A percentile compares a stretch with the other conserved stretches of the same genome.
Evolutionary conservation across 2,888 invertebrate genomes (phyloP).

Genomic region (Drosophila multiciliata): DNA sequence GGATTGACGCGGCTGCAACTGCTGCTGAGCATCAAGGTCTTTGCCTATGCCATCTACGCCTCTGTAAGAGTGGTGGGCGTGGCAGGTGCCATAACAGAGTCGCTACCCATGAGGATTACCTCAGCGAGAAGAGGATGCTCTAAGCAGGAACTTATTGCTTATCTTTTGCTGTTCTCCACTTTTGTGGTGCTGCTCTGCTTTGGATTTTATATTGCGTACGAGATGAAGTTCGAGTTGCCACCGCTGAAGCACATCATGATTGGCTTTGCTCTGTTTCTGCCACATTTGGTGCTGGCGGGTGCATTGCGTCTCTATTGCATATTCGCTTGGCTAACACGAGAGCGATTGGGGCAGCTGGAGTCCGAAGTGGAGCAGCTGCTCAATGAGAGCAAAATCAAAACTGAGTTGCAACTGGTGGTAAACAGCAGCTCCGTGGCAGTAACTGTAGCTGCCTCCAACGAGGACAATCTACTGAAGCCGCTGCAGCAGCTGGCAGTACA

Average conservation of each 20-base stretch:
- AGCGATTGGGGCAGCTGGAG: constrained; percentile 49
- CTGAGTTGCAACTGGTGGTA: constrained; percentile 27
- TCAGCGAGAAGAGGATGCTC: not conserved
- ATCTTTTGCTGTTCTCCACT: constrained; percentile 68
- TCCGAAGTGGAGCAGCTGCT: constrained; percentile 37
- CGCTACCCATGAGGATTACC: constrained; percentile 24
- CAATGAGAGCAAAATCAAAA: constrained; percentile 12
- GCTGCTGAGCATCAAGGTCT: constrained; percentile 70
- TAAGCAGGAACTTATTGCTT: constrained; percentile 53
- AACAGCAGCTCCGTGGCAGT: constrained; percentile 18
- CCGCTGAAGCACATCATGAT: constrained; percentile 75
- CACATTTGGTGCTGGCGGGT: constrained; percentile 75
- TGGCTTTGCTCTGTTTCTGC: constrained; percentile 76
- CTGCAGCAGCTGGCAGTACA: constrained; percentile 49
- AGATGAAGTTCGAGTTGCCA: constrained; percentile 79
- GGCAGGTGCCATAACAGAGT: constrained; percentile 51
- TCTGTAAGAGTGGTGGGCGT: constrained; percentile 56
- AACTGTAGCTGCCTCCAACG: not conserved
- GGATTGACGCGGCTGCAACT: constrained; percentile 71
- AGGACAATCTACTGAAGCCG: constrained; percentile 34
- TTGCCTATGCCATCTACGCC: constrained; percentile 66
- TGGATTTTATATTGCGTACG: constrained; percentile 73
- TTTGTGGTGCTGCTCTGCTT: constrained; percentile 60
- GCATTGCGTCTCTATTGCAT: constrained; percentile 56
- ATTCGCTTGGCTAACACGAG: constrained; percentile 64